Evolutionary conservation across 2,888 invertebrate species (phyloP), one percentile per base, ranked within the genome.

Genomic region (Sturmia bella): DNA sequence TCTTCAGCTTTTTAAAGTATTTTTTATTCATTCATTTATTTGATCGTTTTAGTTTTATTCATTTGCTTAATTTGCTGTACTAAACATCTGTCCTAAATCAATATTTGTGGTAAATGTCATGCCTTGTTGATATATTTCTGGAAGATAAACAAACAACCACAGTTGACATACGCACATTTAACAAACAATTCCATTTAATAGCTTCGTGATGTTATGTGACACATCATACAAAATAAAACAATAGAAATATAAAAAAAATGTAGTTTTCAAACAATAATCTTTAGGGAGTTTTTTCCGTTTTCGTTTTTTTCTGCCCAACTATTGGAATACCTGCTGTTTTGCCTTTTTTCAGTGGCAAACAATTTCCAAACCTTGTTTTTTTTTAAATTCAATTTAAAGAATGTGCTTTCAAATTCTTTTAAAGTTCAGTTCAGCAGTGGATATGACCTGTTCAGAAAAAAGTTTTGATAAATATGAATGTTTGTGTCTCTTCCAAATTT

Each of bases 1-100:
- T 54, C 63, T 56, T 17, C n/a, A 6, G 13, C 32, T 52, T 41
- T 17, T 66, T 52, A 24, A 21, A 12, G 39, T 70, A 24, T 52
- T 32, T 66, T 72, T 12, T 32, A 70, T 57, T 66, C 15, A 54
- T 56, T 45, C 41, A 59, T 72, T 24, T 72, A 50, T 66, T 72
- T 72, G 45, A 76, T 68, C 27, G 41, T 50, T 59, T 57, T 56
- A 12, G 6, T 54, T n/a, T 27, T 21, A 5, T 48, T 15, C 48
- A 15, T 13, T 64, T 57, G 24, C 43, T 45, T 45, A 24, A 1
- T 41, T 66, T 43, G n/a, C 21, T 69, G 15, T 56, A 45, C 27
- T 64, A 66, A 78, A 74, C 77, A 74, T 69, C 78, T 78, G 73
- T 64, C 82, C 78, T 74, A 78, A 82, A 78, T 78, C 77, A 82